These are phyloP conservation scores for Tarsius wallacei DNA, from an alignment of 2,797 vertebrate genomes.

Conservation along the genomic window DNA sequence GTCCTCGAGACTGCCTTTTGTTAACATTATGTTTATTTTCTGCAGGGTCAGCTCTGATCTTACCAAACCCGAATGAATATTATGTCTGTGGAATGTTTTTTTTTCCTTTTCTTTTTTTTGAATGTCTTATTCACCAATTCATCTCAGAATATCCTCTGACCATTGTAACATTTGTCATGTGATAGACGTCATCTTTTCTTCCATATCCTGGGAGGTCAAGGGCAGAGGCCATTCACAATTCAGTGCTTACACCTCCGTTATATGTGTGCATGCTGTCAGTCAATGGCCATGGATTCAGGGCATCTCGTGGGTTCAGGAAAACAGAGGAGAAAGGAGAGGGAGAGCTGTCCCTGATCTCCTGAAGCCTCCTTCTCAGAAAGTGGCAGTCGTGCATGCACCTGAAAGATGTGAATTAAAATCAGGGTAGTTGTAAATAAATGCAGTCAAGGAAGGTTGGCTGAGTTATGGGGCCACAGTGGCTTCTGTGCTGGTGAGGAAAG, in stretches of 20 bases:
- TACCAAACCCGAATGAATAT: neutral
- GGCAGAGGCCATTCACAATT: neutral
- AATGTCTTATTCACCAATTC: neutral
- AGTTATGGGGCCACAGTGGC: fast-evolving
- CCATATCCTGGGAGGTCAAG: neutral
- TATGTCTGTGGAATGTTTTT: neutral
- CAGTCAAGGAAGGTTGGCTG: fast-evolving
- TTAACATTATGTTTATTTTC: neutral
- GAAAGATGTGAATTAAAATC: neutral
- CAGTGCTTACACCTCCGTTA: fast-evolving
- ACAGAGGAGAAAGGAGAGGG: neutral
- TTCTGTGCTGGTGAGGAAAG: neutral
- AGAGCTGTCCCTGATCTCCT: neutral
- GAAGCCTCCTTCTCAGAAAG: neutral
- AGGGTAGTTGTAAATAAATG: neutral
- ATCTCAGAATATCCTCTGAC: neutral
- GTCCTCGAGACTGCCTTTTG: neutral
- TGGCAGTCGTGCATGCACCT: fast-evolving
- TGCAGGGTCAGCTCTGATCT: neutral
- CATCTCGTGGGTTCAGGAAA: fast-evolving
- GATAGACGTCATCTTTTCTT: neutral
- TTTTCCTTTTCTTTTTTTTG: neutral
- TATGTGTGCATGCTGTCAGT: fast-evolving
- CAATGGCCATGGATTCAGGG: fast-evolving
- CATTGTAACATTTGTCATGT: fast-evolving